Conservation (phyloP, 2,888 invertebrate genomes). For the Cinara cedri region DNA sequence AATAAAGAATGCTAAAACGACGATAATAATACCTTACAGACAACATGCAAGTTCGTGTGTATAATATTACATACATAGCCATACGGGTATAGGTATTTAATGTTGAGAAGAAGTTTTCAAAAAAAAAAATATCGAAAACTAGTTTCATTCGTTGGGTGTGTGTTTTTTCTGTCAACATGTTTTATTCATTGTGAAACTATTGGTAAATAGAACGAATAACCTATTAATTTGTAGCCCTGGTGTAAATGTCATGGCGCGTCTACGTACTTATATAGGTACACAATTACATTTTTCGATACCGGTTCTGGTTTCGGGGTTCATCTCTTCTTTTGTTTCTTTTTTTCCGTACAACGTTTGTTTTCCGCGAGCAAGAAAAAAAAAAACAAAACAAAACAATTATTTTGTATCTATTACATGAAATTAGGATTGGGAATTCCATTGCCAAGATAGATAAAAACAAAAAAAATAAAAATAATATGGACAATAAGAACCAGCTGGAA, state of each 20-base stretch:
- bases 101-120: background rate
- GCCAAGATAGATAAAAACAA: background rate
- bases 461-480: no score
- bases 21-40: background rate
- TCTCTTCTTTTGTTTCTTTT: background rate
- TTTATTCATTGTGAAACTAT: constrained; percentile 9
- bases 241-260: constrained; percentile 3
- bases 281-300: constrained; percentile 23
- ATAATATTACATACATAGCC: no score
- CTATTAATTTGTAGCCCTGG: constrained; percentile 1
- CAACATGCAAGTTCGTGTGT: no score
- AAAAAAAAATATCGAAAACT: constrained; percentile 14
- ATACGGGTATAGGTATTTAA: background rate
- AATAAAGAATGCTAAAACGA: background rate
- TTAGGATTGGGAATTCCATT: background rate
- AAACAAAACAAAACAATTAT: background rate
- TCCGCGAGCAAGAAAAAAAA: background rate
- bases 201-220: constrained; percentile 1
- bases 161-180: background rate
- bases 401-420: constrained; percentile 3
- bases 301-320: constrained; percentile 6
- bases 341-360: no score
- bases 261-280: background rate
- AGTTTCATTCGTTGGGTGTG: background rate
- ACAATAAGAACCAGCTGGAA: no score